Conservation (phyloP, 2,888 invertebrate species). For the Timandra comae region DNA sequence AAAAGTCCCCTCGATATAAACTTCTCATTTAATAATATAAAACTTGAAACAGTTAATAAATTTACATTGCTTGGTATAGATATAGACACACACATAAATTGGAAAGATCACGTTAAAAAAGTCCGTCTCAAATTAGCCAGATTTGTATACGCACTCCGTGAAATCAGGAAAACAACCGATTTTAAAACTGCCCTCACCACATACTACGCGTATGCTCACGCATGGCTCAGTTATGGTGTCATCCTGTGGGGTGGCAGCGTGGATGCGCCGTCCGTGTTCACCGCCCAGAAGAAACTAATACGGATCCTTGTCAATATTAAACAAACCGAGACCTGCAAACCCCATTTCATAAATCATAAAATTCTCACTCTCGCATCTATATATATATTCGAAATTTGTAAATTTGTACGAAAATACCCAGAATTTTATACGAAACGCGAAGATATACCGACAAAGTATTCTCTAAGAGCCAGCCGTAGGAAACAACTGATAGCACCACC, state of each 20-base stretch:
- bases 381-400: conserved; percentile 2
- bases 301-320: conserved; percentile 1
- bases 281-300: conserved; percentile 1
- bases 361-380: background rate
- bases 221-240: conserved; percentile 1
- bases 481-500: no score
- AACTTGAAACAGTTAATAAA: background rate
- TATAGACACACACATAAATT: background rate
- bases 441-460: no score
- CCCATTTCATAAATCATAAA: conserved; percentile 1
- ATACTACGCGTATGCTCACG: conserved; percentile 2
- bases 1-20: background rate
- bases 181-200: conserved; percentile 1
- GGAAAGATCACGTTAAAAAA: no score
- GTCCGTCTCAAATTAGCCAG: conserved; percentile 1
- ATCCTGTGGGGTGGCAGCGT: background rate
- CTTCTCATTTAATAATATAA: background rate
- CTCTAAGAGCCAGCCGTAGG: no score
- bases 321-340: background rate
- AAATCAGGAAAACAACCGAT: conserved; percentile 3
- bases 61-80: background rate
- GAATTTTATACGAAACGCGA: no score
- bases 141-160: conserved; percentile 3
- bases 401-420: background rate
- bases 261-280: background rate